Conservation (phyloP, 2,113 vertebrate species). For the Gymnarchus niloticus region DNA sequence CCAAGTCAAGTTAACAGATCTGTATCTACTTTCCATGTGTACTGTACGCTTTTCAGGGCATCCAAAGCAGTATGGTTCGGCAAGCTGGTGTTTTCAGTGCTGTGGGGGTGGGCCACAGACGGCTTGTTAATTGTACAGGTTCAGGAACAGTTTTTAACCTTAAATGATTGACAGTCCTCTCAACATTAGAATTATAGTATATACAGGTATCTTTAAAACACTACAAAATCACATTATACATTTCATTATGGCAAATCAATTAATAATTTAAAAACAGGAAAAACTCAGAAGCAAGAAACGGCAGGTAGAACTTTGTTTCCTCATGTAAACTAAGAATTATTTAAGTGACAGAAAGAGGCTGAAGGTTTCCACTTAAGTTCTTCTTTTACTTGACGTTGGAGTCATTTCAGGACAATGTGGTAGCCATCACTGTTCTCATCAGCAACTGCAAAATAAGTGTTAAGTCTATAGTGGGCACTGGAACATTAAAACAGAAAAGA, state of each 20-base stretch:
- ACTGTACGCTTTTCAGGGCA: too few relatives aligned
- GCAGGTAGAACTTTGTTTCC: background rate
- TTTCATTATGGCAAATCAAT: background rate
- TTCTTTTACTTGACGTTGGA: background rate
- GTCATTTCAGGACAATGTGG: constrained; percentile 84
- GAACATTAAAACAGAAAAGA: background rate
- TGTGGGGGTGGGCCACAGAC: too few relatives aligned
- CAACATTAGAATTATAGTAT: background rate
- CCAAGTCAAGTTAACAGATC: too few relatives aligned
- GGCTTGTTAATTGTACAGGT: too few relatives aligned
- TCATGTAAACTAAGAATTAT: background rate
- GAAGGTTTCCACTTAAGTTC: constrained; percentile 14
- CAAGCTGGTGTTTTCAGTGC: too few relatives aligned
- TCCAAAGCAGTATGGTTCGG: too few relatives aligned
- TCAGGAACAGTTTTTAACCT: background rate
- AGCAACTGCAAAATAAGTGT: constrained; percentile 44
- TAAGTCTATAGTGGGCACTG: constrained; percentile 4
- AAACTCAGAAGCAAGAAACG: background rate
- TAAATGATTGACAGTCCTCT: background rate
- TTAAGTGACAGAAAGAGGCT: background rate
- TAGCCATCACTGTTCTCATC: constrained; percentile 80
- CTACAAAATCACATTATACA: background rate
- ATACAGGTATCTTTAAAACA: background rate
- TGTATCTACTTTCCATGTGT: too few relatives aligned
- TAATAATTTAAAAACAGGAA: background rate